Base-by-base conservation (phyloP, 1,140 invertebrate genomes). In the Lutraria rhynchaena region DNA sequence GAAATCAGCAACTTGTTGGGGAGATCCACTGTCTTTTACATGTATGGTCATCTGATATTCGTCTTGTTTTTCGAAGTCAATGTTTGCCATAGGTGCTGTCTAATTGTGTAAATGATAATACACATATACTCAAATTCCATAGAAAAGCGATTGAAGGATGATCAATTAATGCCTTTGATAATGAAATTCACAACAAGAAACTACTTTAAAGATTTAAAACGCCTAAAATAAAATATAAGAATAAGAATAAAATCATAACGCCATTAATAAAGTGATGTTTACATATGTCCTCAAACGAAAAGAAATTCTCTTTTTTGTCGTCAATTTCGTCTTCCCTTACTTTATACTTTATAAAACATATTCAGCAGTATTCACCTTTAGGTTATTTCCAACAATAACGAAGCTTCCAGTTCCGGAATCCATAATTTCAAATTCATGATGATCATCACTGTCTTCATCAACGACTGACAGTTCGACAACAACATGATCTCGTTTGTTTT, bases 401-500 rank as follows among this genome's bases (percentile, higher is more conserved):
- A 86, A 86, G 33, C 63, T 37, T 51, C 37, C 71, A 33, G 76
- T 37, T 29, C 65, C 31, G 2, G 76, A 33, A 22, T 82, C 71
- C 4, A 53, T 75, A 19, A 88, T 53, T 37, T 58, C 70, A 67
- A 73, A 82, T 13, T 22, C 58, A 53, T 87, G 86, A 33, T 29
- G 78, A 53, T 87, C 85, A 17, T 49, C n/a, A 44, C 13, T 19
- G 71, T 89, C 87, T n/a, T 87, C 82, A 75, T 89, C 87, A 27
- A 75, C 60, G 22, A 73, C 71, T 22, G 61, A 44, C 11, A 89
- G 37, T 17, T 73, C 31, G 0, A 60, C 82, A 17, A 87, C 63
- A 13, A 44, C 9, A 1, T 31, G 24, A 3, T 55, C 46, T 7
- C 67, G 73, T 27, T 58, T 41, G 63, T 86, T 85, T 63, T 89